Conservation (phyloP, 2,888 invertebrate genomes). For the Corbicula japonica region DNA sequence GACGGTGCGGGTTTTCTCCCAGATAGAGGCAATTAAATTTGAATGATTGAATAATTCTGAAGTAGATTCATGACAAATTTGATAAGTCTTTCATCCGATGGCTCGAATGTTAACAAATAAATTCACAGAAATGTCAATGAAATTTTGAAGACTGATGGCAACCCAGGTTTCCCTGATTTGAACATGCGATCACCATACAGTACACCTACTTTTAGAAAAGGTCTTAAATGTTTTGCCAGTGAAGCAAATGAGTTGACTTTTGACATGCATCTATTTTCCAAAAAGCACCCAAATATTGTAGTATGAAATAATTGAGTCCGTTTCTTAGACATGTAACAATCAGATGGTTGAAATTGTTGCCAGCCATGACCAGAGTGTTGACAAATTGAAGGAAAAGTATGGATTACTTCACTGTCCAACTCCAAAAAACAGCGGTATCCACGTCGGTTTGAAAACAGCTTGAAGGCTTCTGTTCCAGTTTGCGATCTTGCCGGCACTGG, state of each 20-base stretch:
- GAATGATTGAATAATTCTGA: not conserved
- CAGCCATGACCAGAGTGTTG: slow-evolving; percentile 28
- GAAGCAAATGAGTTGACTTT: slow-evolving; percentile 37
- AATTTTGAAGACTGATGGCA: slow-evolving; percentile 11
- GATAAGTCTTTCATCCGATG: no score
- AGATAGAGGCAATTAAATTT: no score
- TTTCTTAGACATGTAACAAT: slow-evolving; percentile 32
- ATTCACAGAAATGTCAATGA: slow-evolving; percentile 27
- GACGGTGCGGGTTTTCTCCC: no score
- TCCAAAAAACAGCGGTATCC: slow-evolving; percentile 23
- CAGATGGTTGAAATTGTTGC: slow-evolving; percentile 41
- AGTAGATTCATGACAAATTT: slow-evolving; percentile 21
- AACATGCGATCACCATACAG: slow-evolving; percentile 26
- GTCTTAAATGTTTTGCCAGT: slow-evolving; percentile 13
- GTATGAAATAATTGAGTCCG: slow-evolving; percentile 34
- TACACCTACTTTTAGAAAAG: slow-evolving; percentile 37
- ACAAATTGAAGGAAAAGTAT: slow-evolving; percentile 32
- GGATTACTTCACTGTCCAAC: slow-evolving; percentile 35
- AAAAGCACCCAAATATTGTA: slow-evolving; percentile 17
- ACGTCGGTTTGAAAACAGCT: slow-evolving; percentile 15
- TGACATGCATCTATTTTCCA: slow-evolving; percentile 42
- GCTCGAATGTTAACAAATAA: slow-evolving; percentile 25
- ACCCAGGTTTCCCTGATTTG: slow-evolving; percentile 28
- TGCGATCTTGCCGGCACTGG: slow-evolving; percentile 17
- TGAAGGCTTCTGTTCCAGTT: slow-evolving; percentile 32